Base-by-base conservation (phyloP, 2,888 invertebrate genomes). In the Papilio protenor region DNA sequence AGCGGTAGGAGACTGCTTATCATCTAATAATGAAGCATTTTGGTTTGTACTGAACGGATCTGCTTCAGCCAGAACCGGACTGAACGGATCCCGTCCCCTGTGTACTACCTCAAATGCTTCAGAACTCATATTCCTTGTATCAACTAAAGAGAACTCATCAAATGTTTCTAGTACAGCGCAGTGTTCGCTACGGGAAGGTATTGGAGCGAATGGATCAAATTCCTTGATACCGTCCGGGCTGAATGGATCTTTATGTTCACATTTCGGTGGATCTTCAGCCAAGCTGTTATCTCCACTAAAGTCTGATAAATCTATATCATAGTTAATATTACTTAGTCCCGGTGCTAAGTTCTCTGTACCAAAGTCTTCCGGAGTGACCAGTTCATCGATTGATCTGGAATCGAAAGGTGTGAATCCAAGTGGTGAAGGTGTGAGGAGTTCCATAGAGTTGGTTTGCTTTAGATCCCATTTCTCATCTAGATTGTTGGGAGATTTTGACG, bases 301-400 rank as follows among this genome's bases (percentile, higher is more conserved):
- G 88, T 97, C 97, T 4, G 97, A 97, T 78, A 97, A 91, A 87
- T 97, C 97, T 77, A 97, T 97, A 82, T 97, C 97, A 81, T 97
- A 97, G 87, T 97, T 97, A 18, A 97, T 96, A 84, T 96, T 96
- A 40, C 96, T 96, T 45, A 97, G 87, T 0, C 96, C 96, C 18
- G 96, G 95, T 0, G 95, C 93, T 55, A 96, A 90, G 78, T 95
- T 95, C 11, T 95, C 95, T 0, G 89, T 83, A 0, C 88, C 92
- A 73, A 92, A 95, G 52, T 96, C 96, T 75, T 97, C 96, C 0
- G 96, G 96, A 0, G 96, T 96, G 83, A 95, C 92, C 77, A 95
- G 82, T 77, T 95, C 95, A 79, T 96, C 96, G 18, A 96, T 89
- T 0, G 96, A 96, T 70, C 95, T 89, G 0, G 95, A 95, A 83